Percentiles rank a stretch among this genome's conserved stretches.
Evolutionary conservation across 2,113 vertebrate genomes (phyloP).

Genomic region (Gambusia holbrooki): DNA sequence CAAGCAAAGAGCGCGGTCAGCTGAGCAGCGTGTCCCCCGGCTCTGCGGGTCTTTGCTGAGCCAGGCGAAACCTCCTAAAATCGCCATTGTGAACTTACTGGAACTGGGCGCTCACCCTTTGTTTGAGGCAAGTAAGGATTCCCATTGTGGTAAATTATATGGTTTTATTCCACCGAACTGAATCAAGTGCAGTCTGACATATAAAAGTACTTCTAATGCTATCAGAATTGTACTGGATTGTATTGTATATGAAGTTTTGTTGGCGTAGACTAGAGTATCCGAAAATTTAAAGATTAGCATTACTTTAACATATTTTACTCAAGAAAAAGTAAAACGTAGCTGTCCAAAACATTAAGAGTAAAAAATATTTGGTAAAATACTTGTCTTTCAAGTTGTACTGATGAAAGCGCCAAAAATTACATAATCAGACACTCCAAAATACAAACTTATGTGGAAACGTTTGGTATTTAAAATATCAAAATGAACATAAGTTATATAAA

Average conservation of each 20-base stretch:
- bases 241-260: neutral
- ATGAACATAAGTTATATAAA: too few relatives aligned
- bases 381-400: too few relatives aligned
- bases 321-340: too few relatives aligned
- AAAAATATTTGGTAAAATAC: too few relatives aligned
- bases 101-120: constrained; percentile 58
- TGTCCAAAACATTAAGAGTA: too few relatives aligned
- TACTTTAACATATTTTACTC: too few relatives aligned
- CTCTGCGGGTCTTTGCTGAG: constrained; percentile 77
- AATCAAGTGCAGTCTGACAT: neutral
- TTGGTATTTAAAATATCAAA: too few relatives aligned
- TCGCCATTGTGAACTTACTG: constrained; percentile 70
- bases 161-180: neutral
- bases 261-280: too few relatives aligned
- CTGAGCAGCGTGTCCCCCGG: constrained; percentile 54
- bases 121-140: constrained; percentile 62
- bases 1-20: constrained; percentile 85
- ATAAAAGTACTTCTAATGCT: neutral
- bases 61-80: constrained; percentile 78
- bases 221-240: neutral
- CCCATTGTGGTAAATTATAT: constrained; percentile 21
- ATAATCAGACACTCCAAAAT: too few relatives aligned
- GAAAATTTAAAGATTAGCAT: too few relatives aligned
- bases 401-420: too few relatives aligned
- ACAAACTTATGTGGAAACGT: too few relatives aligned